Conservation (phyloP, 1,140 invertebrate genomes). For the Olivierus martensii region DNA sequence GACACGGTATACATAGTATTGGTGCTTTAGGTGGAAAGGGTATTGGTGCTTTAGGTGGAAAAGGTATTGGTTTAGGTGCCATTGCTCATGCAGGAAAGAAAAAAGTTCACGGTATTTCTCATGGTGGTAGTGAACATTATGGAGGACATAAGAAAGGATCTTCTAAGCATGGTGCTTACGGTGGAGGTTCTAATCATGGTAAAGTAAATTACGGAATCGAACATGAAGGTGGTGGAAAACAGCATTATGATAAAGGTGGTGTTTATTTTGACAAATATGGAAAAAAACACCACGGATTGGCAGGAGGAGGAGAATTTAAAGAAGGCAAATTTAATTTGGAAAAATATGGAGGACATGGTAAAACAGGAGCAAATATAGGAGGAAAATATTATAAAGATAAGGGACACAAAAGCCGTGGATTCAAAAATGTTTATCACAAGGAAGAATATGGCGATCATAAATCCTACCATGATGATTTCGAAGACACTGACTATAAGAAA, state of each 20-base stretch:
- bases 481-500: constrained; percentile 21
- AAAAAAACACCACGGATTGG: constrained; percentile 9
- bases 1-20: no score
- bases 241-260: constrained; percentile 6
- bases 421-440: constrained; percentile 23
- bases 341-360: constrained; percentile 11
- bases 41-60: no score
- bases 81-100: not conserved
- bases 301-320: constrained; percentile 7
- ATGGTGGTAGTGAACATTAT: constrained; percentile 5
- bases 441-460: constrained; percentile 22
- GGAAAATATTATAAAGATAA: constrained; percentile 16
- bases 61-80: no score
- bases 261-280: constrained; percentile 14
- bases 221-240: constrained; percentile 4
- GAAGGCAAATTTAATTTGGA: constrained; percentile 4
- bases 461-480: constrained; percentile 20
- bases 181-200: constrained; percentile 11
- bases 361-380: constrained; percentile 9
- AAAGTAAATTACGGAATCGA: constrained; percentile 3
- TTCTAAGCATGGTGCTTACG: constrained; percentile 4
- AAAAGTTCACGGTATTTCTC: not conserved
- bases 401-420: constrained; percentile 17
- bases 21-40: no score
- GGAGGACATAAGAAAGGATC: constrained; percentile 9